Conservation (phyloP, 2,888 invertebrate genomes). For the Eupithecia insigniata region DNA sequence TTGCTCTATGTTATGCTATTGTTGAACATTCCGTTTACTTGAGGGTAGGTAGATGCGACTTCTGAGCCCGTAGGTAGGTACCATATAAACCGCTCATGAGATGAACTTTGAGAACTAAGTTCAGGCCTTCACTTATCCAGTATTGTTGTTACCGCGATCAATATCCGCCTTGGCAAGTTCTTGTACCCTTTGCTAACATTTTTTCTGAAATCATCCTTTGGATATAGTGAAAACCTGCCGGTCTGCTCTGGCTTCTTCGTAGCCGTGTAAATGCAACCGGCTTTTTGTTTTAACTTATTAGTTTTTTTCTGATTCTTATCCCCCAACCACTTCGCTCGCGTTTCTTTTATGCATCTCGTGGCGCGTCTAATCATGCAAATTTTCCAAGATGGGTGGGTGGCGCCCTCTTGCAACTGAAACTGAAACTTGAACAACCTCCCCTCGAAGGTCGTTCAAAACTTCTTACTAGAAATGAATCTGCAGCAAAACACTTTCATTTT, state of each 20-base stretch:
- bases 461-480: slow-evolving; percentile 77
- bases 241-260: background rate
- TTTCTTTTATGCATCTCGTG: slow-evolving; percentile 66
- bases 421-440: slow-evolving; percentile 74
- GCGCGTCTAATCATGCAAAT: slow-evolving; percentile 79
- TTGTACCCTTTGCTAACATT: background rate
- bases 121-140: background rate
- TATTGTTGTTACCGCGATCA: background rate
- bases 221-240: background rate
- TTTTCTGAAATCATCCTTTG: background rate
- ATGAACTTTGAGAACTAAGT: background rate
- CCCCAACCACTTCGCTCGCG: slow-evolving; percentile 49
- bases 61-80: background rate
- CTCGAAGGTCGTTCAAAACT: slow-evolving; percentile 81
- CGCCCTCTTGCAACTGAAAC: slow-evolving; percentile 69
- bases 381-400: slow-evolving; percentile 71
- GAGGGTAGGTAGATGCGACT: background rate
- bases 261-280: slow-evolving; percentile 22
- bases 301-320: slow-evolving; percentile 42
- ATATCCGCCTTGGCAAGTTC: background rate
- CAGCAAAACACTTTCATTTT: slow-evolving; percentile 78
- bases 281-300: slow-evolving; percentile 38
- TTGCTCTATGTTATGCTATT: slow-evolving; percentile 48
- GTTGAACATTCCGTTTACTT: background rate
- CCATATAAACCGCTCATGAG: background rate